A percentile compares a stretch with the other conserved stretches of the same genome.
Conservation (phyloP, 2,797 vertebrate genomes). For the Leptatherina wallacei region DNA sequence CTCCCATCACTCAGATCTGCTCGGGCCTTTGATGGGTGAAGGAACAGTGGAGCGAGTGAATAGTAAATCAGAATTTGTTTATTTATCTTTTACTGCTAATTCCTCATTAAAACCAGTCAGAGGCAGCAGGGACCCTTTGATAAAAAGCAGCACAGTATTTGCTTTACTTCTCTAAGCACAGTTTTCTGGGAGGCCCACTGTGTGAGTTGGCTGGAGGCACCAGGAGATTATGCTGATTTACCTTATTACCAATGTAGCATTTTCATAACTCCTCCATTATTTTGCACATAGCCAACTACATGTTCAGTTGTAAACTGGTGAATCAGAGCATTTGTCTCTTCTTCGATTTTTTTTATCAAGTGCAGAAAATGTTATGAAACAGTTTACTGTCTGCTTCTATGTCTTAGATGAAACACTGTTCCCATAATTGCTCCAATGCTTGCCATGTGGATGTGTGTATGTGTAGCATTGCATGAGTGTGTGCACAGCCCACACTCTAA, state of each 20-base stretch:
- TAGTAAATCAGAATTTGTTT: conserved; percentile 64
- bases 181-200: conserved; percentile 61
- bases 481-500: conserved; percentile 24
- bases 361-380: conserved; percentile 35
- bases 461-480: conserved; percentile 23
- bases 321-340: conserved; percentile 27
- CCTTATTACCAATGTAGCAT: conserved; percentile 52
- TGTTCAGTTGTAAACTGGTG: conserved; percentile 37
- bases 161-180: conserved; percentile 63
- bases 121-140: conserved; percentile 78
- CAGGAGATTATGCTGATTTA: conserved; percentile 51
- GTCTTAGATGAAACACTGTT: conserved; percentile 44
- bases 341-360: conserved; percentile 29
- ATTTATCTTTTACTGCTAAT: conserved; percentile 74
- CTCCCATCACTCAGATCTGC: conserved; percentile 62
- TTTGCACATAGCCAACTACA: conserved; percentile 24
- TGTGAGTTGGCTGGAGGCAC: conserved; percentile 55
- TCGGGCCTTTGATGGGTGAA: conserved; percentile 64
- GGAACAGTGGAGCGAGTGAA: conserved; percentile 21
- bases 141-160: conserved; percentile 67
- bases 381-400: conserved; percentile 36
- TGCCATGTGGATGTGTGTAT: conserved; percentile 40
- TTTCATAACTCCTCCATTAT: conserved; percentile 41
- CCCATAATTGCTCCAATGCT: conserved; percentile 49
- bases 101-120: conserved; percentile 77